Evolutionary conservation across 2,797 vertebrate genomes (phyloP).

Genomic region (Hemitrygon akajei): DNA sequence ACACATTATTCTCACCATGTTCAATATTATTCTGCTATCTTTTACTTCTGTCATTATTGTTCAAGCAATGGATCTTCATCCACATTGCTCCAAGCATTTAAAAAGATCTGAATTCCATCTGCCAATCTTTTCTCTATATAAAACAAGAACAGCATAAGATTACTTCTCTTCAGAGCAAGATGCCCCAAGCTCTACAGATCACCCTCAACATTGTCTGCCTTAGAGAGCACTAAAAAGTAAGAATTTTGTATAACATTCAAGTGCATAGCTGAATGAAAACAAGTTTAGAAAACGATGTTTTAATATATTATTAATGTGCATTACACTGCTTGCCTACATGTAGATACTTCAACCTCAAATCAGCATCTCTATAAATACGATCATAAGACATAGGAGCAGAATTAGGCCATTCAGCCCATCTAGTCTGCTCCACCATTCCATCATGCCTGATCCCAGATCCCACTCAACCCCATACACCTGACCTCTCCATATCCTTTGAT

Average conservation of each 20-base stretch:
- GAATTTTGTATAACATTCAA: not conserved
- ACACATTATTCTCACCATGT: not conserved
- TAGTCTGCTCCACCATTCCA: too few relatives aligned
- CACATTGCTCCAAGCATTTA: not conserved
- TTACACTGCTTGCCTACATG: not conserved
- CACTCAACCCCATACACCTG: too few relatives aligned
- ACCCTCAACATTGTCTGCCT: not conserved
- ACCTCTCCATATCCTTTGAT: too few relatives aligned
- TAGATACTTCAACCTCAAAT: not conserved
- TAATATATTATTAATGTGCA: not conserved
- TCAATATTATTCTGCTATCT: slow-evolving; percentile 16
- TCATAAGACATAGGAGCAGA: too few relatives aligned
- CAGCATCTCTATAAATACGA: not conserved
- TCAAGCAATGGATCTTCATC: not conserved
- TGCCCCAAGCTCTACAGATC: not conserved
- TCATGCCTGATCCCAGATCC: too few relatives aligned
- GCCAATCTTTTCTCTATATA: not conserved
- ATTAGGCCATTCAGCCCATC: too few relatives aligned
- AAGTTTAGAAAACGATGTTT: not conserved
- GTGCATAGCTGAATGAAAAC: not conserved
- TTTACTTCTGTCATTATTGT: not conserved
- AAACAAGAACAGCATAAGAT: not conserved
- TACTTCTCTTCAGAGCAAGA: not conserved
- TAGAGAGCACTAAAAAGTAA: not conserved
- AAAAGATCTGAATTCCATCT: not conserved